phyloP scores from a whole-genome alignment of 2,888 invertebrate genomes.

The Troides oblongomaculatus region DNA sequence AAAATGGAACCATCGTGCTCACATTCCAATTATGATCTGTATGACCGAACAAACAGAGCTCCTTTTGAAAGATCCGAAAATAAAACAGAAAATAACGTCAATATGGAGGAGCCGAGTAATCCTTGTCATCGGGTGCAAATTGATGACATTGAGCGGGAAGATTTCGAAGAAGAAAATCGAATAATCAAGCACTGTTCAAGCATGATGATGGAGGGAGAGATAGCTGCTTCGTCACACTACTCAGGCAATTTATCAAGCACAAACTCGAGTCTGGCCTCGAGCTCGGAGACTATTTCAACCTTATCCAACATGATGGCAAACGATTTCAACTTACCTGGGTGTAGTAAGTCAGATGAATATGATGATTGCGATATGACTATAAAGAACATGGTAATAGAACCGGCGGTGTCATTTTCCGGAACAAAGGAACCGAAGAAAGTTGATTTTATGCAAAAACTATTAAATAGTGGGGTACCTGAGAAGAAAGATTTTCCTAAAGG shows the following conservation, averaged over 20 bases:
- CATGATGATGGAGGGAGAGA: slow-evolving; percentile 64
- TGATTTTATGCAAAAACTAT: slow-evolving; percentile 71
- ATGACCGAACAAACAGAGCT: slow-evolving; percentile 50
- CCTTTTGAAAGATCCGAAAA: slow-evolving; percentile 55
- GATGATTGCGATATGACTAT: slow-evolving; percentile 65
- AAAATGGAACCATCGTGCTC: slow-evolving; percentile 75
- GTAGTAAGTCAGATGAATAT: slow-evolving; percentile 58
- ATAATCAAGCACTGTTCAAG: slow-evolving; percentile 67
- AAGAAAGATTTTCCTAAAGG: slow-evolving; percentile 70
- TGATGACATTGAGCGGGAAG: slow-evolving; percentile 69
- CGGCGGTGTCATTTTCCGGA: slow-evolving; percentile 11
- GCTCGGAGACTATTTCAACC: slow-evolving; percentile 68
- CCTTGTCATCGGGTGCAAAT: slow-evolving; percentile 55
- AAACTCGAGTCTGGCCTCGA: slow-evolving; percentile 65
- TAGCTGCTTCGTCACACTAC: slow-evolving; percentile 50
- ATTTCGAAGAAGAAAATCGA: slow-evolving; percentile 73
- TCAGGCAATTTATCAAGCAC: slow-evolving; percentile 61
- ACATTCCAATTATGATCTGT: slow-evolving; percentile 57
- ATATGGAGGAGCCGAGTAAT: slow-evolving; percentile 44
- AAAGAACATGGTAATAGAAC: slow-evolving; percentile 56
- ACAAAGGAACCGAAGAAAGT: slow-evolving; percentile 50
- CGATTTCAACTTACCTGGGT: slow-evolving; percentile 63
- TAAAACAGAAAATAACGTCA: slow-evolving; percentile 61
- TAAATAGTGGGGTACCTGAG: slow-evolving; percentile 61
- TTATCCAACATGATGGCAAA: slow-evolving; percentile 53